Base-by-base conservation (phyloP, 2,888 invertebrate genomes). In the Cryptophagus acutangulus region DNA sequence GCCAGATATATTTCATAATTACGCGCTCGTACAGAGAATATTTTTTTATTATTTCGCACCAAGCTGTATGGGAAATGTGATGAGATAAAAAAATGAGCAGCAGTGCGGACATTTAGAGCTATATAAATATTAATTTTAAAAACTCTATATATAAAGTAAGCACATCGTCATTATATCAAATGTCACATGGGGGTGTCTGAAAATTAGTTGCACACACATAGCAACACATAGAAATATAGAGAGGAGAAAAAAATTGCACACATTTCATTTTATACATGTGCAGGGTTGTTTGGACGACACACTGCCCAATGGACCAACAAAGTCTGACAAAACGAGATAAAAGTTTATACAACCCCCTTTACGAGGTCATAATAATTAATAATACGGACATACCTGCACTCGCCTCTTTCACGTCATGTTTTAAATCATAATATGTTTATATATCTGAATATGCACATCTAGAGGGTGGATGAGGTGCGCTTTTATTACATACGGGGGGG, bases 341-440 rank as follows among this genome's bases (percentile, higher is more conserved):
- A 66, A 65, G 60, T 64, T 59, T 56, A 59, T 57, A 55, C 55
- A 54, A 48, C 53, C 61, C n/a, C 61, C 61, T 61, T 62, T 62
- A 63, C 57, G 63, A 62, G 59, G 57, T 49, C 62, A 54, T 59
- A 55, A 62, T 65, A 65, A 65, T 65, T 65, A 65, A 65, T 65
- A 64, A 61, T 59, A 56, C 54, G 49, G 49, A 49, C 54, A 52
- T 53, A 55, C 54, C 48, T 48, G 45, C 45, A 42, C 38, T 41
- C 41, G 44, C 50, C 48, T n/a, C n/a, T n/a, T n/a, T 47, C 52
- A 51, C 49, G 42, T 47, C 51, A 42, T 50, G 55, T 61, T 62
- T 62, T 65, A 64, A 65, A 65, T 65, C 65, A 65, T 63, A 62
- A 63, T 62, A 62, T 62, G 63, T 64, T 65, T 63, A 63, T 62